phyloP scores from a whole-genome alignment of 2,797 vertebrate species.

The Sternarchorhynchus goeldii region DNA sequence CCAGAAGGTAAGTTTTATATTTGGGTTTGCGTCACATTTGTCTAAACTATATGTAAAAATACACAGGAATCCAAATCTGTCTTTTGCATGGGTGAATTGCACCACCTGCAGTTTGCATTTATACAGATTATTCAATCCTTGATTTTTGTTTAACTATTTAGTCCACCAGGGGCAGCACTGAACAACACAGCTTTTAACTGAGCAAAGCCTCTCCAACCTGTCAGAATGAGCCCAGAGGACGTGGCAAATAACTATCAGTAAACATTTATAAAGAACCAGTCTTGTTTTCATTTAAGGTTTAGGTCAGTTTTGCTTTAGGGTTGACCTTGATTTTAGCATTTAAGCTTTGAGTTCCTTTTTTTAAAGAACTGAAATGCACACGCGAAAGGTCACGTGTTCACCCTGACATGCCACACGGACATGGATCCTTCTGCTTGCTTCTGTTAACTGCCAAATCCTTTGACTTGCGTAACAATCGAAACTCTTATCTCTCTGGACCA shows the following conservation, averaged over 20 bases:
- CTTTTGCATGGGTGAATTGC: no score
- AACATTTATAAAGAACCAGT: no score
- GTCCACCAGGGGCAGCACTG: conserved; percentile 8
- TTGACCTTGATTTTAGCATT: no score
- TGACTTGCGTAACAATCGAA: neutral
- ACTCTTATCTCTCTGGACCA: no score
- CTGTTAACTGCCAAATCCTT: neutral
- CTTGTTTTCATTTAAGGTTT: no score
- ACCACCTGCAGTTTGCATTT: conserved; percentile 39
- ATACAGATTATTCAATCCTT: conserved; percentile 8
- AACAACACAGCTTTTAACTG: neutral
- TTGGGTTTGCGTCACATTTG: conserved; percentile 13
- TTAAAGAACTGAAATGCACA: no score
- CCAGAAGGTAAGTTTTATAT: conserved; percentile 79
- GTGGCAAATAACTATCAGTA: neutral
- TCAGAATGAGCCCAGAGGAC: neutral
- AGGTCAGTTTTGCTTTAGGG: no score
- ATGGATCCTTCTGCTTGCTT: neutral
- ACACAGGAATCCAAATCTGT: neutral
- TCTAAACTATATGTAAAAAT: neutral
- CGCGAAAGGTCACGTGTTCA: no score
- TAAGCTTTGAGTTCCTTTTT: no score
- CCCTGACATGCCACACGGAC: no score
- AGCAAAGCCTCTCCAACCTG: no score
- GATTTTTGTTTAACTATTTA: neutral